Base-by-base conservation (phyloP, 1,140 invertebrate species). In the Drosophila tropicalis region DNA sequence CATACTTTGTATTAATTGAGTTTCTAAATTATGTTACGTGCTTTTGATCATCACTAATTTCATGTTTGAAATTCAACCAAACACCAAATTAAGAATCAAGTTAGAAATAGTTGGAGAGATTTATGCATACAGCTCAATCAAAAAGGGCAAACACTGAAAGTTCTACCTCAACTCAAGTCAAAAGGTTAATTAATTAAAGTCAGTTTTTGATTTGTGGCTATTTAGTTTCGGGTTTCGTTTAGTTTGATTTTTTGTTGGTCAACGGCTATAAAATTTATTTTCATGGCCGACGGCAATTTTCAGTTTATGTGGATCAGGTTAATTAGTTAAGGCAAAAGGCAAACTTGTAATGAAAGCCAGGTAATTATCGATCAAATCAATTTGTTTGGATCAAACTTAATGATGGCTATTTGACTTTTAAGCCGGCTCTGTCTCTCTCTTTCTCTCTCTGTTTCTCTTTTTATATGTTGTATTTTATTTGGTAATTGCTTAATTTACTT, bases 401-500 rank as follows among this genome's bases (percentile, higher is more conserved):
- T 67, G 62, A 71, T 73, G 65, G 65, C 29, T 62, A 29, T 72
- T 72, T 76, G 57, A 63, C 64, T 77, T 68, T 71, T 62, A 19
- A 54, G 64, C 44, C 12, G 9, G 36, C 60, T 44, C 19, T 22
- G 32, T 25, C 9, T 55, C 36, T 29, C 29, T 29, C 5, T 29
- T 1, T 29, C 5, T 29, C 29, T 29, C 29, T 29, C 29, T 29
- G 29, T 62, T 51, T 51, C 10, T 51, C n/a, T 41, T 40, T 40
- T 40, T 22, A 62, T 25, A 1, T 25, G 41, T 62, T n/a, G 12
- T 63, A 63, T 44, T 63, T 63, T 51, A 51, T 67, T 62, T 65
- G 55, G 67, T 86, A 89, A 87, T 87, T 87, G 79, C 84, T 89
- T 83, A 83, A 89, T 87, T 87, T 90, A 73, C 69, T 65, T 89